These are phyloP conservation scores for Onychomys leucogaster DNA, from an alignment of 2,797 vertebrate species.

Conservation along the genomic window DNA sequence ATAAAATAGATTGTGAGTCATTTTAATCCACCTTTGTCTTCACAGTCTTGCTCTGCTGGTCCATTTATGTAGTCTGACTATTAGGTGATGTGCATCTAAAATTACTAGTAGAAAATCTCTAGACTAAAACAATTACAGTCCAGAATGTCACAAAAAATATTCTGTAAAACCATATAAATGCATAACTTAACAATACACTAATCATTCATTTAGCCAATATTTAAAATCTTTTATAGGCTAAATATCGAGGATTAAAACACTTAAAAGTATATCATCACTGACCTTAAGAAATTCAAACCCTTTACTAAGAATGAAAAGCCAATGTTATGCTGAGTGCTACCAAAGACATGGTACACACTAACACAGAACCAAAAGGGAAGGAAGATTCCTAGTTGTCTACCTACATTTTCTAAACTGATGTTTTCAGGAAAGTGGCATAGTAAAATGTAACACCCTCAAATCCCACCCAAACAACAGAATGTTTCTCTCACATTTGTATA, in stretches of 20 bases:
- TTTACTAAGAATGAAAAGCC: neutral
- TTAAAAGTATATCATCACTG: neutral
- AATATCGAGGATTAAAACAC: conserved; percentile 17
- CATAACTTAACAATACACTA: neutral
- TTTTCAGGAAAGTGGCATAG: neutral
- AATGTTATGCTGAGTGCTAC: neutral
- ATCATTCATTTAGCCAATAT: neutral
- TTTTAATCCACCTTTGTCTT: conserved; percentile 53
- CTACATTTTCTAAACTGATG: neutral
- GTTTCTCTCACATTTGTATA: neutral
- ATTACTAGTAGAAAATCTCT: conserved; percentile 22
- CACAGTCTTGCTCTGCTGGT: neutral
- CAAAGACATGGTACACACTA: neutral
- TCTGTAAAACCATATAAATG: conserved; percentile 43
- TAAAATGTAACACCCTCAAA: neutral
- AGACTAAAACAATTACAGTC: conserved; percentile 43
- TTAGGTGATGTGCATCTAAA: neutral
- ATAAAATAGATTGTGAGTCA: conserved; percentile 43
- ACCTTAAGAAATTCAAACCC: conserved; percentile 36
- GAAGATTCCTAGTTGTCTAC: neutral
- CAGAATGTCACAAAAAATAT: neutral
- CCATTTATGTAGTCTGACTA: conserved; percentile 9
- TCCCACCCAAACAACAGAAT: neutral
- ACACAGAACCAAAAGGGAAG: neutral
- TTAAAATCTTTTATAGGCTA: neutral